Evolutionary conservation across 2,113 vertebrate species (phyloP), one percentile per base, ranked within the genome.

Genomic region (Serilophus lunatus): DNA sequence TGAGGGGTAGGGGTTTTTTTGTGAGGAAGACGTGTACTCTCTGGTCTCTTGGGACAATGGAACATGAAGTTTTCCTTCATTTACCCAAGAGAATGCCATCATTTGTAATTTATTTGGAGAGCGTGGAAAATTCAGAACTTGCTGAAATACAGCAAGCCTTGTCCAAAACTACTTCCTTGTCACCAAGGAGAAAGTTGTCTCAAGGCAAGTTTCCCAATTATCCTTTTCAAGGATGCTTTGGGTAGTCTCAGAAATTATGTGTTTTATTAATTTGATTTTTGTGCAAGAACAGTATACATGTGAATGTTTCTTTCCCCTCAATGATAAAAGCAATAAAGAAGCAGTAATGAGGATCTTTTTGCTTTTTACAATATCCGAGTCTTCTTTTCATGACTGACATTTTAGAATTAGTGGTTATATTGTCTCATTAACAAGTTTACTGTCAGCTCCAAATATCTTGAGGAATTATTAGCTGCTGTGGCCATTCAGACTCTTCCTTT

Each of bases 381-480:
- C 45, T 82, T 95, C 47, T 75, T 93, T 97, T 96, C 65, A 18
- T 89, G 85, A 96, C 77, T 95, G 84, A 90, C 81, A 94, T 94
- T 97, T 95, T 94, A 65, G 88, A 96, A 92, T 94, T 95, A 89
- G 60, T 77, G 92, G 82, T 94, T 96, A 45, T 92, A 88, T 86
- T 96, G 82, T 97, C 94, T 97, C 95, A 95, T 97, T 98, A 97
- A 83, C 25, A 74, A 96, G 71, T 95, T 97, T 97, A 93, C 95
- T 95, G 97, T 97, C 95, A 97, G 57, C 75, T 82, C 15, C 93
- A 90, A 96, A 81, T 96, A 83, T 82, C 79, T 90, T 24, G 66
- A 45, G 85, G 82, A 80, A 86, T 95, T 96, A 89, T 76, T 91
- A 88, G 88, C 92, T 97, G 90, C 86, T 77, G 50, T 91, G 66